Percentiles rank a stretch among this genome's conserved stretches.
Evolutionary conservation across 2,888 invertebrate genomes (phyloP).

Genomic region (Colletes collaris): DNA sequence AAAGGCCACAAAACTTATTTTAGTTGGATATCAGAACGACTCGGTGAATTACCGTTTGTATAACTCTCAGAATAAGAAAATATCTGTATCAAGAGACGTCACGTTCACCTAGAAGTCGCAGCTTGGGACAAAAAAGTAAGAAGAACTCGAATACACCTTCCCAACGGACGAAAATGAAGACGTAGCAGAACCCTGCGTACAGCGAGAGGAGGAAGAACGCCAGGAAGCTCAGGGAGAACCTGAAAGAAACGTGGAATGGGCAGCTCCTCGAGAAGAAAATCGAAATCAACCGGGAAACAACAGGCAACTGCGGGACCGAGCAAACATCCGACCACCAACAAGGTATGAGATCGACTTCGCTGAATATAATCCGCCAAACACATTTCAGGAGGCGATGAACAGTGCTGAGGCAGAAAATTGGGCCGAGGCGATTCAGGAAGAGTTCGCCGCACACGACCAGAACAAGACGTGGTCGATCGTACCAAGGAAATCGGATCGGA

Average conservation of each 20-base stretch:
- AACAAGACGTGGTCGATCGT: conserved; percentile 4
- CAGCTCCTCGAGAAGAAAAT: background rate
- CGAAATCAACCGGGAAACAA: background rate
- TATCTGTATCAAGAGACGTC: too few relatives aligned
- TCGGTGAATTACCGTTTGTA: too few relatives aligned
- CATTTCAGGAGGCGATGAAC: background rate
- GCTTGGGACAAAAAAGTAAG: background rate
- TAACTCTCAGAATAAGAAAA: too few relatives aligned
- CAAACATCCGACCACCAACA: background rate
- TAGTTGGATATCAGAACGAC: too few relatives aligned
- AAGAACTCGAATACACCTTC: background rate
- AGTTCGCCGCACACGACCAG: background rate
- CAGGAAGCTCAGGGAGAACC: too few relatives aligned
- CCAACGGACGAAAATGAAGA: background rate
- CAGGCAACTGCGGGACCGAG: background rate
- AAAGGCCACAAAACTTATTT: too few relatives aligned
- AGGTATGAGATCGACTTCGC: background rate
- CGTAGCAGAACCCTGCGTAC: background rate
- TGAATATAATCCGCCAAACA: background rate
- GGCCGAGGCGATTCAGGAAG: background rate
- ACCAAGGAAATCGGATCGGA: background rate
- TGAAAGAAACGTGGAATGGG: background rate
- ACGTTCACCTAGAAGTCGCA: too few relatives aligned
- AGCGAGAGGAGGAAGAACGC: too few relatives aligned
- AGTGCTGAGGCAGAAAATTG: background rate